Base-by-base conservation (phyloP, 2,797 vertebrate species). In the Esox masquinongy region DNA sequence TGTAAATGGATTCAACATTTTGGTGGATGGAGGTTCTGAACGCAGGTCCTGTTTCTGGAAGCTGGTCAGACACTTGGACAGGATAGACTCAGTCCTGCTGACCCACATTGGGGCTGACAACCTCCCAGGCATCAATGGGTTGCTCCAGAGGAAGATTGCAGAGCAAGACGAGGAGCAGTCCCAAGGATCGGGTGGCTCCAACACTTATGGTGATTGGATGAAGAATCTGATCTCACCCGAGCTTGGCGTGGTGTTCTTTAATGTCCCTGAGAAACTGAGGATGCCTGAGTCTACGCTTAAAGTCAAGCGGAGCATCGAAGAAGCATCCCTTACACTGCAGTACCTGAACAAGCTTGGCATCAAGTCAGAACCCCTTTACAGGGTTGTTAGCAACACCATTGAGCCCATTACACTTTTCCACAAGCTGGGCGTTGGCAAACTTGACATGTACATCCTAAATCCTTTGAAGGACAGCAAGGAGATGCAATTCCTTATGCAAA, bases 401-500 rank as follows among this genome's bases (percentile, higher is more conserved):
- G 98, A 99, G 74, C 98, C 98, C 0, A 95, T 99, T 90, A 97
- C 97, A 0, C 94, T 99, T 17, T 99, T 99, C 91, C 98, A 99
- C 90, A 99, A 99, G 86, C 96, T 99, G 81, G 98, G 98, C 5
- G 98, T 99, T 73, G 98, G 98, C 14, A 97, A 96, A 81, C 87
- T 99, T 88, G 98, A 99, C 88, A 99, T 99, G 97, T 99, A 99
- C 14, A 83, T 99, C 74, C 89, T 99, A 78, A 99, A 99, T 82
- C 98, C 98, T 12, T 96, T 99, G 24, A 99, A 98, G 80, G 98
- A 99, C 84, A 99, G 97, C 93, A 99, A 99, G 87, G 98, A 99
- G 92, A 99, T 99, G 98, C 98, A 99, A 82, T 99, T 99, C 85
- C 94, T 99, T 39, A 99, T 99, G 98, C 98, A 99, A 80, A 99